Evolutionary conservation across 2,113 vertebrate species (phyloP).

Genomic region (Reinhardtius hippoglossoides): DNA sequence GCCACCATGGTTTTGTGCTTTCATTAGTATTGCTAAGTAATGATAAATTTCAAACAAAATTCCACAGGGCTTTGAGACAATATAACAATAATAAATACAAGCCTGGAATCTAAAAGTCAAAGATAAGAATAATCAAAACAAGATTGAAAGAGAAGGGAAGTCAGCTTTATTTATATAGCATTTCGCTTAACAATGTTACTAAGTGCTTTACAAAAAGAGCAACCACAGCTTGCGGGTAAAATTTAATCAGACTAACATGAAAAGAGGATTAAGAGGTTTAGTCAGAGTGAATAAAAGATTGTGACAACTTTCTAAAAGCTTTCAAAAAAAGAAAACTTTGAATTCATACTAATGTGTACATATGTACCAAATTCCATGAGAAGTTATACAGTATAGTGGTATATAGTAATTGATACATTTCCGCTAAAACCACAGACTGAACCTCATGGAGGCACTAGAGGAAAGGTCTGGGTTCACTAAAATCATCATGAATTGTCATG

Average conservation of each 20-base stretch:
- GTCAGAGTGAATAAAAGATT: too few species aligned
- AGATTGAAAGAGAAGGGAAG: not conserved
- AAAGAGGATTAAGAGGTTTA: too few species aligned
- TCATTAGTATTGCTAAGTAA: not conserved
- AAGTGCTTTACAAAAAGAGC: too few species aligned
- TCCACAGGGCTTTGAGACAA: not conserved
- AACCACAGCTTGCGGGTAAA: too few species aligned
- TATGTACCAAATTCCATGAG: too few species aligned
- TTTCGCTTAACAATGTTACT: not conserved
- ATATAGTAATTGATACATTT: not conserved
- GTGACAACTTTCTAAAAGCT: not conserved
- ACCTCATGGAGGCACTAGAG: not conserved
- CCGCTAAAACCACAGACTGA: not conserved
- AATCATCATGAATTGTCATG: too few species aligned
- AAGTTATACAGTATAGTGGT: too few species aligned
- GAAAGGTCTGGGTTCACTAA: too few species aligned
- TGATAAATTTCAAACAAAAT: not conserved
- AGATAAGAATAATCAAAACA: not conserved
- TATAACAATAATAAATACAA: slow-evolving; percentile 2
- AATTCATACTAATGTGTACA: not conserved
- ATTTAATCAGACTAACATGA: too few species aligned
- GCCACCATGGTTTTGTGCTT: not conserved
- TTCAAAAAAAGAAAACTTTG: not conserved
- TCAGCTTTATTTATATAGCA: not conserved
- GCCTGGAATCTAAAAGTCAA: not conserved